Percentiles rank a stretch among this genome's conserved stretches.
phyloP scores from a whole-genome alignment of 2,797 vertebrate species.

The Sebastes iracundus region DNA sequence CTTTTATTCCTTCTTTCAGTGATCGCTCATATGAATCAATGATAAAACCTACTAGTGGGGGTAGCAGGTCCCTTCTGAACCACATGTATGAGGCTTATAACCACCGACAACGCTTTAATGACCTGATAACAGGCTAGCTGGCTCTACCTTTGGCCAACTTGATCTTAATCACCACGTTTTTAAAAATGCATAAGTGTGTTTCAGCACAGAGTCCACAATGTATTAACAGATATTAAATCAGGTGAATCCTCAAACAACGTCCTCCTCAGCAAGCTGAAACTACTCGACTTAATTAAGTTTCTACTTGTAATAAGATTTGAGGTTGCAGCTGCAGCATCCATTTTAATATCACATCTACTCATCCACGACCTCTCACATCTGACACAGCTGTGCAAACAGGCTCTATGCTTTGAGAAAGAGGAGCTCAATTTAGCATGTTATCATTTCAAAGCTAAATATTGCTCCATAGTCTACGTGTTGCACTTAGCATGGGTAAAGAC shows the following conservation, averaged over 20 bases:
- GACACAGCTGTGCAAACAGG: not conserved
- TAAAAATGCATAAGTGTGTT: not conserved
- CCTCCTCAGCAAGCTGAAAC: not conserved
- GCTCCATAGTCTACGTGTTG: not conserved
- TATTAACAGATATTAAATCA: not conserved
- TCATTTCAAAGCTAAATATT: not conserved
- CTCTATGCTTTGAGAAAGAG: not conserved
- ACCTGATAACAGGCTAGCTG: too few species aligned
- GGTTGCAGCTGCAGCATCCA: not conserved
- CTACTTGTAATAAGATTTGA: not conserved
- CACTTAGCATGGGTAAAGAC: not conserved
- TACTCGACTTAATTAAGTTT: not conserved
- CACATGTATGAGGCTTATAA: too few species aligned
- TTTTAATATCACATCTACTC: not conserved
- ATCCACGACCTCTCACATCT: not conserved
- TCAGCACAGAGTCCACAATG: not conserved
- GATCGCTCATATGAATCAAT: too few species aligned
- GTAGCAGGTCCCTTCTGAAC: too few species aligned
- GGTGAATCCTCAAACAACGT: not conserved
- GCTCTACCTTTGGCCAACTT: not conserved
- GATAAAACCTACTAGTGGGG: too few species aligned
- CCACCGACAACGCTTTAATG: too few species aligned
- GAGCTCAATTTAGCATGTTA: not conserved
- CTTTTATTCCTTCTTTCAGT: too few species aligned
- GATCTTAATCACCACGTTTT: too few species aligned